Evolutionary conservation across 2,113 vertebrate genomes (phyloP), one percentile per base, ranked within the genome.

Genomic region (Melanostigma gelatinosum): DNA sequence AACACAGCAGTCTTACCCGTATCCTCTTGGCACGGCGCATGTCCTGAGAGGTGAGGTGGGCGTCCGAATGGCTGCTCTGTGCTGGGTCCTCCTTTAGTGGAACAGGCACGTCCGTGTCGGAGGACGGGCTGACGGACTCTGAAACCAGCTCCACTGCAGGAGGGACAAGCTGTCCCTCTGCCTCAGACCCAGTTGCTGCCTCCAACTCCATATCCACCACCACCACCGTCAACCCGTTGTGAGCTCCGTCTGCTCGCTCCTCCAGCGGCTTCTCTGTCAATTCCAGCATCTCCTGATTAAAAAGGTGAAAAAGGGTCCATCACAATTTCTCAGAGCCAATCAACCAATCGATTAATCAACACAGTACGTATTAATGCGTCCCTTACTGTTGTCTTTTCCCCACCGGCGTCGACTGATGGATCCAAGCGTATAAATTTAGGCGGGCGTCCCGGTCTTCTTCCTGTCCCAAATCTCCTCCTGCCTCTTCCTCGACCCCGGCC

Each of bases 11-110:
- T 70, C 87, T 91, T 77, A 93, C 93, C 95, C 98, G 95, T 86
- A 99, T 99, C 48, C 97, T 96, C 82, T 98, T 98, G 24, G 97
- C 97, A 38, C 97, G 94, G 13, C 97, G 95, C 94, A 99, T 96
- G 80, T 99, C 98, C 65, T 98, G 97, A 0, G 96, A 95, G 0
- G 97, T 96, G 87, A 98, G 93, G 58, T 96, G 94, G 55, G 94
- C 85, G 58, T 96, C 96, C 0, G 92, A 52, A 12, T 95, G 93
- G 85, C 89, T 87, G 1, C 87, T 48, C 15, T 91, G 93, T 58
- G 93, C 91, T 0, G 94, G 93, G 0, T 96, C 96, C 64, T 97
- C 97, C 0, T 97, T 95, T 29, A 94, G 91, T 0, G 95, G 83
- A 0, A 92, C 94, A 0, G 95, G 83, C 0, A 90, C 61, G 2